Evolutionary conservation across 2,113 vertebrate species (phyloP), one percentile per base, ranked within the genome.

Genomic region (Aphyosemion australe): DNA sequence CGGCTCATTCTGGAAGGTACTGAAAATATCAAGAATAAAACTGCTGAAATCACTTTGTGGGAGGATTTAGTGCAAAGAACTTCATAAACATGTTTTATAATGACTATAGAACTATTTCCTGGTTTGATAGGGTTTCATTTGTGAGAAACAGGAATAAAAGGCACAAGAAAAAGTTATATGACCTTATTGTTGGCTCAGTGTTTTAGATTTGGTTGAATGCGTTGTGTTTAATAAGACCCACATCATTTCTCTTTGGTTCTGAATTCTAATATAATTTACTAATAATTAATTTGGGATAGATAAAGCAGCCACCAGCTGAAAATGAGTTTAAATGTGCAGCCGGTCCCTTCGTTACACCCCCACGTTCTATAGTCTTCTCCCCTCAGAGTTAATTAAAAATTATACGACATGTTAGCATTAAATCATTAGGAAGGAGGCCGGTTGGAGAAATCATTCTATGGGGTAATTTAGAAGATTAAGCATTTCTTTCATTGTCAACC

Each of bases 381-480:
- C 76, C 73, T 84, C 70, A 68, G 78, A 87, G 79, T 84, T 92
- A 91, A 92, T 93, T 92, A 87, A 87, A 86, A 90, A 89, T 90
- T 65, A 87, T 87, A 76, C 63, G 75, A 65, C 80, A 79, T 87
- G 81, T 88, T 86, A 77, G 78, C 80, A 82, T 87, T 90, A 90
- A 90, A 90, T 91, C 82, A 82, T 72, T 76, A 77, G 82, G 68
- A 79, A 87, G 78, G 78, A 73, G 73, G 48, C 58, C 58, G 75
- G 71, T 63, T 79, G 69, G 76, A 83, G 69, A 85, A 73, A 84
- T 90, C 60, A 85, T 83, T 90, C 80, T 62, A 34, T 68, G 55
- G 53, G 70, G 71, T 88, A 74, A 88, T 87, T 86, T 84, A 77
- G 69, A 82, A 73, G 83, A 84, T 90, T 89, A 88, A 91, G 84